These are phyloP conservation scores for Atrina japonica DNA, from an alignment of 2,888 invertebrate species.

Conservation along the genomic window DNA sequence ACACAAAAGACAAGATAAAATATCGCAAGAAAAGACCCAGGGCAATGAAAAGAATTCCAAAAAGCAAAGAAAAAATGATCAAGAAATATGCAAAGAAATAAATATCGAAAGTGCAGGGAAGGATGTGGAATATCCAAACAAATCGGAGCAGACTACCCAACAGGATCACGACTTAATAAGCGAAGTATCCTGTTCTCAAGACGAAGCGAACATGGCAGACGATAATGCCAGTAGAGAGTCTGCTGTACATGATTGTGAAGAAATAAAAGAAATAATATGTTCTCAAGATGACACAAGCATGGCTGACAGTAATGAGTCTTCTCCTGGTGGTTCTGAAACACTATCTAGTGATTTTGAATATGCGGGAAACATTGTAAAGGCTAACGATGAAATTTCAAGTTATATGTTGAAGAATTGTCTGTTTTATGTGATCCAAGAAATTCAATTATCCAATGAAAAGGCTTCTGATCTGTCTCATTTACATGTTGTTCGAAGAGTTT, in stretches of 20 bases:
- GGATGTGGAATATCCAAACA: too few species aligned
- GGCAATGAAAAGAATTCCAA: too few species aligned
- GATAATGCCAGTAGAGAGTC: background rate
- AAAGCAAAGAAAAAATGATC: too few species aligned
- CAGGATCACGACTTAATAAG: too few species aligned
- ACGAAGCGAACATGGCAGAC: background rate
- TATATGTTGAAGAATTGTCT: conserved; percentile 44
- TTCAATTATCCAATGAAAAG: background rate
- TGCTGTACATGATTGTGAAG: background rate
- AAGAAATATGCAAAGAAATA: too few species aligned
- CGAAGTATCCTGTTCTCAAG: too few species aligned
- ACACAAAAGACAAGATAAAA: too few species aligned
- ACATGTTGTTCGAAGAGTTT: conserved; percentile 26
- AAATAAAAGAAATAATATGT: background rate
- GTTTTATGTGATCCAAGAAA: conserved; percentile 21
- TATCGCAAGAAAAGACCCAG: too few species aligned
- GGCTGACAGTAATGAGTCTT: background rate
- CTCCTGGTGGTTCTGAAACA: background rate
- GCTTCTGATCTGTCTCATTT: background rate
- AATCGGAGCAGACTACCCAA: too few species aligned
- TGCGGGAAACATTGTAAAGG: conserved; percentile 35
- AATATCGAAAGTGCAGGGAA: too few species aligned
- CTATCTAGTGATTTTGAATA: conserved; percentile 3
- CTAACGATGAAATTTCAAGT: conserved; percentile 41
- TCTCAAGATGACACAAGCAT: background rate